Conservation (phyloP, 2,797 vertebrate genomes). For the Poeciliopsis paucimaculata region DNA sequence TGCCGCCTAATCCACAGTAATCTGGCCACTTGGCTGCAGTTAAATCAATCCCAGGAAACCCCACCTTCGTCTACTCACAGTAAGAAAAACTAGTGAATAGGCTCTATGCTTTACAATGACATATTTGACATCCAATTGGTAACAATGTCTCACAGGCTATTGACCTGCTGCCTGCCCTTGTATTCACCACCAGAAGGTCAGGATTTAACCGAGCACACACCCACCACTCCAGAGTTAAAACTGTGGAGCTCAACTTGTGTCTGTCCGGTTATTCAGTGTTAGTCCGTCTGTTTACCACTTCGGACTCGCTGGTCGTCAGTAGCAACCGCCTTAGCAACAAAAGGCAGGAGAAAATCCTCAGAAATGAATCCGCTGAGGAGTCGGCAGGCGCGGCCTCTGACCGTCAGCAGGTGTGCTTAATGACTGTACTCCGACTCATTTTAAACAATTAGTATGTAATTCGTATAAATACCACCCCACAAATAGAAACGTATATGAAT, state of each 20-base stretch:
- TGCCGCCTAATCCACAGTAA: slow-evolving; percentile 80
- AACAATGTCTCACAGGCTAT: slow-evolving; percentile 37
- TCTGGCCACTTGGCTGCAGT: slow-evolving; percentile 79
- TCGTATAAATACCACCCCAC: slow-evolving; percentile 3
- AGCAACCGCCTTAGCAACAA: slow-evolving; percentile 82
- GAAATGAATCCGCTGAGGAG: slow-evolving; percentile 71
- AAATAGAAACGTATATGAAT: background rate
- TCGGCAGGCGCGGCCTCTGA: slow-evolving; percentile 49
- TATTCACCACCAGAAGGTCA: slow-evolving; percentile 52
- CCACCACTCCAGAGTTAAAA: background rate
- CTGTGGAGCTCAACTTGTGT: slow-evolving; percentile 19
- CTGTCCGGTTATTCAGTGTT: slow-evolving; percentile 20
- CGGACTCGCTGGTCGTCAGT: slow-evolving; percentile 74
- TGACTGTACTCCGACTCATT: background rate
- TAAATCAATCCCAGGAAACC: slow-evolving; percentile 73
- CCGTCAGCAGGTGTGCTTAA: slow-evolving; percentile 46
- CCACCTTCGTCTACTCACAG: slow-evolving; percentile 20
- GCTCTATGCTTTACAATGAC: slow-evolving; percentile 16
- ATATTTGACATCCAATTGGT: slow-evolving; percentile 27
- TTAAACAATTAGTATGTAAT: slow-evolving; percentile 14
- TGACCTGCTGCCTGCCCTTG: slow-evolving; percentile 45
- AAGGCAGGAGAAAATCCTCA: slow-evolving; percentile 72
- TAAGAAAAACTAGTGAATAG: slow-evolving; percentile 7
- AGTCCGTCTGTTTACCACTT: slow-evolving; percentile 60
- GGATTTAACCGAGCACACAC: slow-evolving; percentile 18